These are phyloP conservation scores for Uria lomvia DNA, from an alignment of 2,113 vertebrate genomes.

Conservation along the genomic window DNA sequence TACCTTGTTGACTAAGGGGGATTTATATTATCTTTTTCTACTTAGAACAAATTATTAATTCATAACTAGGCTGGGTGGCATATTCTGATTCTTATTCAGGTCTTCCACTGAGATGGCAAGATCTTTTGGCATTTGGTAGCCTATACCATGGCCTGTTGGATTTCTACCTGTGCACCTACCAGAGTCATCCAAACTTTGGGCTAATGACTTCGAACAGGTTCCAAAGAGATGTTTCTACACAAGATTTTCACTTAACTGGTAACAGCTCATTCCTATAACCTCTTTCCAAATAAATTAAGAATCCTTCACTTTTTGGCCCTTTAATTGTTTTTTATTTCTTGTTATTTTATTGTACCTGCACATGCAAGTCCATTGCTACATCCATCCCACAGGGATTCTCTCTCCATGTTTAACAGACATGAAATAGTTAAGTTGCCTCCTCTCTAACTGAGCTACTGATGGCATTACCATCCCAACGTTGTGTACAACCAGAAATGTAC, in stretches of 20 bases:
- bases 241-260: background rate
- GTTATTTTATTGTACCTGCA: background rate
- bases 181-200: background rate
- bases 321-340: background rate
- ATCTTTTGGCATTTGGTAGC: background rate
- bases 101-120: background rate
- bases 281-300: background rate
- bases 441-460: background rate
- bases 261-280: background rate
- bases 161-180: background rate
- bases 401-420: background rate
- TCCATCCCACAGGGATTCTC: background rate
- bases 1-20: background rate
- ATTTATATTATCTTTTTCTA: background rate
- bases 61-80: fast-evolving
- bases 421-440: background rate
- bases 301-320: background rate
- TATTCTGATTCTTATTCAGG: background rate
- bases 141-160: background rate
- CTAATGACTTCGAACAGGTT: background rate
- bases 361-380: background rate
- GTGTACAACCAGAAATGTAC: background rate
- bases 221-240: background rate
- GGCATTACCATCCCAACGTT: background rate
- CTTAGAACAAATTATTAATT: background rate